Evolutionary conservation across 2,888 invertebrate genomes (phyloP), one percentile per base, ranked within the genome.

Genomic region (Saturnia japonica): DNA sequence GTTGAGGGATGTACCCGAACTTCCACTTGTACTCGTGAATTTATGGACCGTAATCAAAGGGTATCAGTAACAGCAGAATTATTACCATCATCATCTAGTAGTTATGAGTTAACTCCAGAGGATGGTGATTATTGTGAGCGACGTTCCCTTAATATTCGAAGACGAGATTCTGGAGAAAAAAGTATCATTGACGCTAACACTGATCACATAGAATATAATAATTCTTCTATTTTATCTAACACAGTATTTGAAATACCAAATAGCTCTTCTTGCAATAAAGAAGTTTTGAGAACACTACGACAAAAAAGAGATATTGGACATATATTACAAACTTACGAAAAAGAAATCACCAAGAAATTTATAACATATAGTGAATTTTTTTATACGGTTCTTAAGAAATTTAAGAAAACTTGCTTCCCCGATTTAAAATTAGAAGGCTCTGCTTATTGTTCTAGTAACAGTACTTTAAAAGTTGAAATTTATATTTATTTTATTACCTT

Each of bases 61-160:
- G 81, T 82, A 1, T 80, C 85, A 45, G 45, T 77, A 64, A 70
- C 83, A 34, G 75, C 83, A 34, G 75, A 76, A 68, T 70, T 68
- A 43, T 34, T 28, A 25, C 11, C 25, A 57, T 57, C 25, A 57
- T 57, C 57, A 28, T 57, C 68, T 12, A 68, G 67, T 7, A 43
- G 72, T 43, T 1, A 40, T 64, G 72, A 72, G 19, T 73, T 51
- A 40, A 69, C 68, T 71, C 70, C 72, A 68, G 85, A 84, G 62
- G 89, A 92, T 68, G 91, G 87, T 76, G 93, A 93, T 74, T 94
- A 94, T 77, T 94, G 93, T 76, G 92, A 93, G 81, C 85, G 85
- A 67, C 83, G 90, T 42, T 87, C 89, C 22, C 82, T 92, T 25
- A 85, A 91, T 69, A 73, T 89, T 69, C 81, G 76, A 67, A 84